Conservation (phyloP, 2,113 vertebrate species). For the Pagrus major region DNA sequence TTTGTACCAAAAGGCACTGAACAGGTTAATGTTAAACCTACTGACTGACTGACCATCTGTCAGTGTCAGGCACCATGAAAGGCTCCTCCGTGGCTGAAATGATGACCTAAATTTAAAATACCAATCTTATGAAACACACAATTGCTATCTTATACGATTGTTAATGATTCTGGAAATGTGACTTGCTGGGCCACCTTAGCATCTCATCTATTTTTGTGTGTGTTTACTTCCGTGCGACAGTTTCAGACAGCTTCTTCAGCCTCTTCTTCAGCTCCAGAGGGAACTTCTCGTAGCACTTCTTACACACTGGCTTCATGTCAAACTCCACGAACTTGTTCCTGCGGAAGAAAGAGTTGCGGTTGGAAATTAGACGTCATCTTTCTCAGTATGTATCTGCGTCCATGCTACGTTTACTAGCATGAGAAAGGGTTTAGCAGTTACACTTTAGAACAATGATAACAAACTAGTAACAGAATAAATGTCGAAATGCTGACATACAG, state of each 20-base stretch:
- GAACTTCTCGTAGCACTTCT: slow-evolving; percentile 99
- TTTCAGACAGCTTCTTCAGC: slow-evolving; percentile 99
- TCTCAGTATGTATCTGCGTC: neutral
- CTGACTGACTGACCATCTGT: slow-evolving; percentile 6
- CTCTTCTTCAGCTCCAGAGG: slow-evolving; percentile 99
- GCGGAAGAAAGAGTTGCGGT: slow-evolving; percentile 10
- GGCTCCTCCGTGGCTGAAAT: slow-evolving; percentile 14
- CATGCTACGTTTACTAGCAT: neutral
- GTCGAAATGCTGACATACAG: neutral
- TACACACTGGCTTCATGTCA: slow-evolving; percentile 99
- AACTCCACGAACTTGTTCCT: slow-evolving; percentile 99
- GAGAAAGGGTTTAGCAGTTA: neutral
- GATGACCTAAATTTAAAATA: slow-evolving; percentile 33
- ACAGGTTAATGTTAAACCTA: slow-evolving; percentile 21
- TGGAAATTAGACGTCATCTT: neutral
- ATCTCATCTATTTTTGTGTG: neutral
- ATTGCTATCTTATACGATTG: slow-evolving; percentile 15
- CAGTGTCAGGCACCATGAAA: slow-evolving; percentile 38
- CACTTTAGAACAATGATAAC: neutral
- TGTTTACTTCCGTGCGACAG: slow-evolving; percentile 91
- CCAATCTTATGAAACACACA: slow-evolving; percentile 1
- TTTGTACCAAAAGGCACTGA: slow-evolving; percentile 56
- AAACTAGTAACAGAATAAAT: neutral
- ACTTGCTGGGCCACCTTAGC: neutral
- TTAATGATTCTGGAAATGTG: slow-evolving; percentile 12